A percentile compares a stretch with the other conserved stretches of the same genome.
Evolutionary conservation across 2,888 invertebrate genomes (phyloP).

Genomic region (Barypeithes pellucidus): DNA sequence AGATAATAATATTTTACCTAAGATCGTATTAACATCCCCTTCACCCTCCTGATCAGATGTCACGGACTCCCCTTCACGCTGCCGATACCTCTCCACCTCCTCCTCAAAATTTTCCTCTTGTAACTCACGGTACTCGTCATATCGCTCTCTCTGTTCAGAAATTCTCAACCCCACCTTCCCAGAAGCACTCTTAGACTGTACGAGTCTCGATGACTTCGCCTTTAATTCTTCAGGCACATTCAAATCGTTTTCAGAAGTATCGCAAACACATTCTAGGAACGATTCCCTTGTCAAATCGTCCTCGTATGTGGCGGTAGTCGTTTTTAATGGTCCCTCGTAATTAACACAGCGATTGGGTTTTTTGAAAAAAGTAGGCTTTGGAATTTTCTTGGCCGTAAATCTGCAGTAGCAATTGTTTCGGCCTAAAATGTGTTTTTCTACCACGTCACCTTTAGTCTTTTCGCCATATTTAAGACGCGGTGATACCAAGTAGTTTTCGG

Average conservation of each 20-base stretch:
- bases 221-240: constrained; percentile 6
- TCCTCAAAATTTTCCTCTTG: constrained; percentile 45
- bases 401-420: constrained; percentile 58
- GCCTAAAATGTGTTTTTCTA: constrained; percentile 44
- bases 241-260: constrained; percentile 20
- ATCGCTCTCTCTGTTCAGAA: constrained; percentile 54
- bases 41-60: background rate
- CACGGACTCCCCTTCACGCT: background rate
- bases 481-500: constrained; percentile 43
- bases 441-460: constrained; percentile 49
- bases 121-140: constrained; percentile 50
- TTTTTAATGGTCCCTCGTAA: constrained; percentile 26
- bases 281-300: constrained; percentile 47
- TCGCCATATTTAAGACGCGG: constrained; percentile 42
- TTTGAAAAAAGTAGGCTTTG: constrained; percentile 52
- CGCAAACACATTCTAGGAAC: constrained; percentile 48
- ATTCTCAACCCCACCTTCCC: constrained; percentile 33
- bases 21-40: constrained; percentile 39
- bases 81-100: constrained; percentile 46
- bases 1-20: constrained; percentile 35
- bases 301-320: background rate
- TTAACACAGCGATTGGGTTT: constrained; percentile 55
- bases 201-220: constrained; percentile 16
- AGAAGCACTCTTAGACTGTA: constrained; percentile 22
- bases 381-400: constrained; percentile 41